phyloP scores from a whole-genome alignment of 2,113 vertebrate genomes.

The Rousettus leschenaultii region DNA sequence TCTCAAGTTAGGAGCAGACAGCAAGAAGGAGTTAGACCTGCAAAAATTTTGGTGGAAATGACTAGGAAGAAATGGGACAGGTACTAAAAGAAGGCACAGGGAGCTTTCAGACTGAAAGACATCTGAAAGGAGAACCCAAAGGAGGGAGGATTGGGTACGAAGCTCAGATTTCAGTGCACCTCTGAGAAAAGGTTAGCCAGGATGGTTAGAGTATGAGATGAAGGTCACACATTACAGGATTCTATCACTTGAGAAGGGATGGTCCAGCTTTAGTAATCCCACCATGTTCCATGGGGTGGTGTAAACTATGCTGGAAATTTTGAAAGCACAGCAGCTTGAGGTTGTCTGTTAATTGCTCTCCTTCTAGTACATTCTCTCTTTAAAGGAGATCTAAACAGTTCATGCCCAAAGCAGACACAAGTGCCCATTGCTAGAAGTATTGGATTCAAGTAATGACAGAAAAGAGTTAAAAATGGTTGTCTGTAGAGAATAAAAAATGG shows the following conservation, averaged over 20 bases:
- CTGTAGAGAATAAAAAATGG: background rate
- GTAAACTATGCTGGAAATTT: background rate
- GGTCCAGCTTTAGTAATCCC: rapidly evolving
- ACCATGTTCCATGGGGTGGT: no score
- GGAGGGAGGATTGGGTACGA: background rate
- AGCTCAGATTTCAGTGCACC: background rate
- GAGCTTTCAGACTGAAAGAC: background rate
- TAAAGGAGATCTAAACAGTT: background rate
- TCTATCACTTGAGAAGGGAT: background rate
- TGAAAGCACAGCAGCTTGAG: background rate
- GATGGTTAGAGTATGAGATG: background rate
- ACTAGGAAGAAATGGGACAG: background rate
- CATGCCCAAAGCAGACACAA: background rate
- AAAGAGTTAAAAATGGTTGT: background rate
- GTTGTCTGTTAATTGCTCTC: background rate
- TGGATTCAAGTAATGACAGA: background rate
- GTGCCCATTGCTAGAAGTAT: background rate
- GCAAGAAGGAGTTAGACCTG: background rate
- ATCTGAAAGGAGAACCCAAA: background rate
- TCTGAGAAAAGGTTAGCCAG: background rate
- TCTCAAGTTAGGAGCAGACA: background rate
- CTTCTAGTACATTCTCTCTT: background rate
- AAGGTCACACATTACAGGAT: background rate
- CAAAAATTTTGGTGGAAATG: background rate
- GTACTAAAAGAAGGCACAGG: background rate